A percentile compares a stretch with the other conserved stretches of the same genome.
These are phyloP conservation scores for Ianthella basta DNA, from an alignment of 37 sponge, comb jelly and placozoan species.

Conservation along the genomic window DNA sequence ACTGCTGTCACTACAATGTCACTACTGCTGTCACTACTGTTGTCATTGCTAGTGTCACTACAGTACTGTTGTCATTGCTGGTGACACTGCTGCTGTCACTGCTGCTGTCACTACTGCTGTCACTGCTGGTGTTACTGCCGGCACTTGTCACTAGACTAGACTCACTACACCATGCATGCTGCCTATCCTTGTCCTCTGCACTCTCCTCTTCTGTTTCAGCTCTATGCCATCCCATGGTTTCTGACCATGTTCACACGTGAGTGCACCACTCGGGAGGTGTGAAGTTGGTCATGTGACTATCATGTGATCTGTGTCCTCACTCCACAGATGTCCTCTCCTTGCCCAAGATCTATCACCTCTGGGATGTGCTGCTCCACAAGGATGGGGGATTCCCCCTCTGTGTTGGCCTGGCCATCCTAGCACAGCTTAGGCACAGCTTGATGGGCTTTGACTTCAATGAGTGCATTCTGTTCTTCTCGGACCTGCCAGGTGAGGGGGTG, in stretches of 20 bases:
- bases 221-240: slow-evolving; percentile 99
- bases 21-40: too few relatives aligned
- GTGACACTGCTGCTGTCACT: too few relatives aligned
- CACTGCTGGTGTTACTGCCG: too few relatives aligned
- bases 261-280: slow-evolving; percentile 11
- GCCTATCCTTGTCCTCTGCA: too few relatives aligned
- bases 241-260: slow-evolving; percentile 99
- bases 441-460: slow-evolving; percentile 93
- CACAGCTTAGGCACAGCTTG: slow-evolving; percentile 80
- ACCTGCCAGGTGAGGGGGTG: slow-evolving; percentile 86
- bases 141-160: too few relatives aligned
- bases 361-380: slow-evolving; percentile 94
- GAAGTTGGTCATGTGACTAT: neutral
- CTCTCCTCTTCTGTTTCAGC: slow-evolving; percentile 50
- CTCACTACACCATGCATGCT: too few relatives aligned
- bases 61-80: too few relatives aligned
- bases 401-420: slow-evolving; percentile 91
- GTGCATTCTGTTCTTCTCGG: slow-evolving; percentile 98
- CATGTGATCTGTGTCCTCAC: neutral
- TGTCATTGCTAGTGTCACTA: too few relatives aligned
- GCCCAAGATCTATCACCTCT: slow-evolving; percentile 90
- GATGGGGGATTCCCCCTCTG: slow-evolving; percentile 89
- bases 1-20: too few relatives aligned
- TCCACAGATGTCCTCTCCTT: slow-evolving; percentile 90
- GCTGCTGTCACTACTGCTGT: too few relatives aligned